A percentile compares a stretch with the other conserved stretches of the same genome.
These are phyloP conservation scores for Apostichopus parvimensis DNA, from an alignment of 35 echinoderm and acorn worm species.

Conservation along the genomic window DNA sequence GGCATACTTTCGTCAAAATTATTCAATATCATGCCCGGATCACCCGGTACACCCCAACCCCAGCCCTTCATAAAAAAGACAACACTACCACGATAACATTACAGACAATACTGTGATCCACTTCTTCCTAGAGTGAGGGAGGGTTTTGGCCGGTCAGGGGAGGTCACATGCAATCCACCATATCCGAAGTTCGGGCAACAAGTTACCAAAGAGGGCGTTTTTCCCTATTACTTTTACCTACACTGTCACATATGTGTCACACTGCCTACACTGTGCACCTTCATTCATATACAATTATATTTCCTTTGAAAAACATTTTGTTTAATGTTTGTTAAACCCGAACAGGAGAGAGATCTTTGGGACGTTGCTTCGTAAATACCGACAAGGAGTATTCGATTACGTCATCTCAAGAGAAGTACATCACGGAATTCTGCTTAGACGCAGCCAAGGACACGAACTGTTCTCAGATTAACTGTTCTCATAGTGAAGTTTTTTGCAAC, in stretches of 20 bases:
- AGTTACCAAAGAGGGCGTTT: too few relatives aligned
- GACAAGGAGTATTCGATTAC: neutral
- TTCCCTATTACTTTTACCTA: too few relatives aligned
- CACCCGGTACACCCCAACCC: too few relatives aligned
- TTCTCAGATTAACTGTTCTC: neutral
- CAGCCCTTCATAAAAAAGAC: too few relatives aligned
- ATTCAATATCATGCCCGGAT: too few relatives aligned
- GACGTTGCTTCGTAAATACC: constrained; percentile 22
- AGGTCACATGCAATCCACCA: too few relatives aligned
- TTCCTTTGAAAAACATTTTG: neutral
- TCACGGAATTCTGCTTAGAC: constrained; percentile 43
- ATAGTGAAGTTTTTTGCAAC: neutral
- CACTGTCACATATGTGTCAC: neutral
- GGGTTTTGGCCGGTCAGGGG: too few relatives aligned
- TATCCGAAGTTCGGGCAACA: too few relatives aligned
- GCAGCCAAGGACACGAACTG: neutral
- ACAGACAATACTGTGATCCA: too few relatives aligned
- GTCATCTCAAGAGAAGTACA: neutral
- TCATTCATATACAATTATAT: neutral
- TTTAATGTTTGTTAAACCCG: neutral
- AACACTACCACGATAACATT: too few relatives aligned
- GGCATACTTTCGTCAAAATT: too few relatives aligned
- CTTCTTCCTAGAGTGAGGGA: too few relatives aligned
- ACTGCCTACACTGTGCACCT: neutral
- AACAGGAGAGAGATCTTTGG: constrained; percentile 8